Base-by-base conservation (phyloP, 2,888 invertebrate species). In the Amiota communis region DNA sequence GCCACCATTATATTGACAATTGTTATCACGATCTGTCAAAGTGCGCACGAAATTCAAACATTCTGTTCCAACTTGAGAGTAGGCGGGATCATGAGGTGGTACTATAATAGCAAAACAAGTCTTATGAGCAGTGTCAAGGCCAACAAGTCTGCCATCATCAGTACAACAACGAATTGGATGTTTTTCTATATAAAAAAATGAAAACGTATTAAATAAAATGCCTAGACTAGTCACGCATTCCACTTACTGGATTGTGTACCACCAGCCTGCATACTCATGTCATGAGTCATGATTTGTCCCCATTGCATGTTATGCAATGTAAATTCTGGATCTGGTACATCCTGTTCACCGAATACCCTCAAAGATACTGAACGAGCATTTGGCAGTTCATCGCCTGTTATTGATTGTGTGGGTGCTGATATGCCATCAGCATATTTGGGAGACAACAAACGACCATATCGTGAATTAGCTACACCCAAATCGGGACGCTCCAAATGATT, bases 401-500 rank as follows among this genome's bases (percentile, higher is more conserved):
- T 87, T 0, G 94, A 92, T 1, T 89, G 86, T 0, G 95, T 92
- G 51, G 94, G 93, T 2, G 92, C 91, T 76, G 92, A 87, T 36
- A 89, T 81, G 72, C 91, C 91, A 83, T 92, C 91, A 10, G 87
- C 88, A 78, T 92, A 92, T 70, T 88, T 89, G 2, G 92, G 87
- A 13, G 90, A 87, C 64, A 91, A 71, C 6, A 91, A 82, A 75
- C 85, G 90, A 20, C 87, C 89, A 83, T 90, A 92, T 85, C 89
- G 88, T 46, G 9, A 71, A 59, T 94, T 94, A 0, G 96, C 93
- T 70, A 92, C 91, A 13, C 99, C 99, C 92, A 95, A 94, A 9
- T 93, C 92, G 0, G 98, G 96, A 79, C 95, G 92, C 74, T 92
- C 91, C 68, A 95, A 89, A 89, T 99, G 99, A 89, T 99, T 99